Evolutionary conservation across 2,797 vertebrate species (phyloP), one percentile per base, ranked within the genome.

Genomic region (Sebastes cheni): DNA sequence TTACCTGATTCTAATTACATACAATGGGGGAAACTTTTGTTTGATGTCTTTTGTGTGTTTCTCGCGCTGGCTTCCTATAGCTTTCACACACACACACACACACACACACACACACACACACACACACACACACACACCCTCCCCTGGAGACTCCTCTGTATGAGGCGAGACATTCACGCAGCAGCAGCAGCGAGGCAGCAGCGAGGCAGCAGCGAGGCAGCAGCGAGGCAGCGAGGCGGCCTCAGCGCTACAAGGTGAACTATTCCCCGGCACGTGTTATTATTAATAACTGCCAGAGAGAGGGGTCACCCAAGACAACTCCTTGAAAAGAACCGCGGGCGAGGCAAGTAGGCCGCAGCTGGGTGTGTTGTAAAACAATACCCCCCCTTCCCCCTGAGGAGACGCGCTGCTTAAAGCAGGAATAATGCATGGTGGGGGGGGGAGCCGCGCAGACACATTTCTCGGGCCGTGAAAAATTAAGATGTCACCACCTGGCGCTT

Each of bases 201-300:
- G 25, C 25, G 23, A 25, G 23, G 81, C 79, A 79, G 82, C 27
- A 34, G 32, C 34, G 23, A 25, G 23, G 81, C 79, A 79, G 82
- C 27, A 34, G 32, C 34, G 29, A 30, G 29, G 30, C 30, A 10
- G 32, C 32, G 59, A 82, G 77, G 71, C 77, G 16, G 79, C 85
- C 82, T 70, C 85, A 86, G 82, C 79, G 75, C 89, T 91, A 92
- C 94, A 95, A 95, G 93, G 94, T 95, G 94, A 95, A 95, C 92
- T 92, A 91, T 91, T 93, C 92, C 88, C 90, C 50, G 69, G 89
- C 85, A 92, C 36, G 83, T 78, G 91, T 95, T 94, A 93, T 95
- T 95, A 96, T 96, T 95, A 95, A 95, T 95, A 95, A 95, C 93
- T 94, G 93, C 92, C 94, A 94, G 90, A 86, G 87, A 92, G 92